Percentiles rank a stretch among this genome's conserved stretches.
Evolutionary conservation across 2,888 invertebrate genomes (phyloP).

Genomic region (Cheilosia grossa): DNA sequence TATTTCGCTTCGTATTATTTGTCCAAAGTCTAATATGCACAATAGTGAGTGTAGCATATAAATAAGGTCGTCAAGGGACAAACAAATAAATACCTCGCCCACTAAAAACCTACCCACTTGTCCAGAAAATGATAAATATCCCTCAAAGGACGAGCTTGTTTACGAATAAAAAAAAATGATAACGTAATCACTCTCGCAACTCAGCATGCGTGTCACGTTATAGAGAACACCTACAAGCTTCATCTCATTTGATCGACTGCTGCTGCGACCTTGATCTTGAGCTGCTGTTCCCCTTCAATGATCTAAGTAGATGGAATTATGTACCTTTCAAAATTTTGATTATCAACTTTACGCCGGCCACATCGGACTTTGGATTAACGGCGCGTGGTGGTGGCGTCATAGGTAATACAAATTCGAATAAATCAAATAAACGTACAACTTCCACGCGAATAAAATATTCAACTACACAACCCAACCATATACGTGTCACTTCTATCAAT

Average conservation of each 20-base stretch:
- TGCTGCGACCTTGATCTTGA: slow-evolving; percentile 12
- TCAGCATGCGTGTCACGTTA: slow-evolving; percentile 12
- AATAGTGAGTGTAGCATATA: too few relatives aligned
- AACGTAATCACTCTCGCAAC: not conserved
- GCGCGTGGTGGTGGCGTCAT: slow-evolving; percentile 20
- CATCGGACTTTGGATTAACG: not conserved
- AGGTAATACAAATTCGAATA: not conserved
- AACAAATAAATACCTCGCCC: too few relatives aligned
- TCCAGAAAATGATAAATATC: too few relatives aligned
- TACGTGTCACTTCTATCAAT: slow-evolving; percentile 61
- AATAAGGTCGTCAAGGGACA: too few relatives aligned
- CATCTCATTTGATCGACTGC: not conserved
- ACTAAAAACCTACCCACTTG: too few relatives aligned
- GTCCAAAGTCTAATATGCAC: too few relatives aligned
- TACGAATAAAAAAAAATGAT: too few relatives aligned
- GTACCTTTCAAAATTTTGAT: slow-evolving; percentile 23
- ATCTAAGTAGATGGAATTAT: not conserved
- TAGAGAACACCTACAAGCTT: not conserved
- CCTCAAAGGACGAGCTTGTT: too few relatives aligned
- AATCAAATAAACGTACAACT: slow-evolving; percentile 4
- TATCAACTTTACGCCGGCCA: not conserved
- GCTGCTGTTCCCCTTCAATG: not conserved
- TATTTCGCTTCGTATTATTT: too few relatives aligned
- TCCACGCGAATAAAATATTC: slow-evolving; percentile 20
- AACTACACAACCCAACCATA: not conserved